Conservation (phyloP, 1,140 invertebrate genomes). For the Pseudomyrmex cubaensis region DNA sequence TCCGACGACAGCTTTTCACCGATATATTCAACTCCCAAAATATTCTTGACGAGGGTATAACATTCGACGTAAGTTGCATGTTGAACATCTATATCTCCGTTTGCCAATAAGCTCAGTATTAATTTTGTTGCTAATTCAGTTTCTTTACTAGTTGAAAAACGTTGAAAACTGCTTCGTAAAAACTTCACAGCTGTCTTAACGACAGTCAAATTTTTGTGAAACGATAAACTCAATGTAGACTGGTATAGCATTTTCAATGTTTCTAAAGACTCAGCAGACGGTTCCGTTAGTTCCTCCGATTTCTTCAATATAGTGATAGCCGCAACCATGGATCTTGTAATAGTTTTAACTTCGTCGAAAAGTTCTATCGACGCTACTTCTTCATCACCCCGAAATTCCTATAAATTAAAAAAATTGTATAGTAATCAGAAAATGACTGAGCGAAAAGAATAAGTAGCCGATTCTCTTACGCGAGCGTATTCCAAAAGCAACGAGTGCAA, state of each 20-base stretch:
- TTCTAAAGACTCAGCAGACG: slow-evolving; percentile 43
- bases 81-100: slow-evolving; percentile 78
- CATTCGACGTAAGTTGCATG: slow-evolving; percentile 83
- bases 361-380: slow-evolving; percentile 70
- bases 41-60: slow-evolving; percentile 76
- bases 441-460: not conserved
- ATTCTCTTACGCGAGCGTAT: slow-evolving; percentile 76
- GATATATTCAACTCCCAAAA: slow-evolving; percentile 82
- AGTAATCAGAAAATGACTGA: not conserved
- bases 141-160: slow-evolving; percentile 63
- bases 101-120: slow-evolving; percentile 76
- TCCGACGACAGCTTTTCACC: slow-evolving; percentile 78
- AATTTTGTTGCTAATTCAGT: slow-evolving; percentile 75
- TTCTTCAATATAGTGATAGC: slow-evolving; percentile 77
- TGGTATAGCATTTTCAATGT: slow-evolving; percentile 74
- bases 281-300: not conserved
- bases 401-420: slow-evolving; percentile 32
- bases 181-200: slow-evolving; percentile 71
- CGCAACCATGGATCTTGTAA: slow-evolving; percentile 78
- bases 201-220: slow-evolving; percentile 79
- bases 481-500: slow-evolving; percentile 76
- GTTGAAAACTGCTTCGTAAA: slow-evolving; percentile 69
- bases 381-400: slow-evolving; percentile 76
- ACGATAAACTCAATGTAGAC: slow-evolving; percentile 77
- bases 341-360: slow-evolving; percentile 76